Conservation (phyloP, 23 tunicate genomes). For the Halocynthia aurantium region DNA sequence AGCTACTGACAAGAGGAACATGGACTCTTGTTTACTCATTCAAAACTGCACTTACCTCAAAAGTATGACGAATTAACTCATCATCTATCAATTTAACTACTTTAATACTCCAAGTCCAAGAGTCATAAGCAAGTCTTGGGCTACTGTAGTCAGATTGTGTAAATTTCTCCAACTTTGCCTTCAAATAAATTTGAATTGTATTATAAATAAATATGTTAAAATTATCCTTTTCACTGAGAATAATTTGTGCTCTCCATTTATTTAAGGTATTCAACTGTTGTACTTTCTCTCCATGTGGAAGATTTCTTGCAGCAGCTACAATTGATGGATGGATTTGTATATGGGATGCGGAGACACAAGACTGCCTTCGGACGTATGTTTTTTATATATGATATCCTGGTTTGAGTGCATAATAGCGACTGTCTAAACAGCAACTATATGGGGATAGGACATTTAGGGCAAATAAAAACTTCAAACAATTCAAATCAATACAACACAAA, state of each 20-base stretch:
- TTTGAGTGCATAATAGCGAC: too few species aligned
- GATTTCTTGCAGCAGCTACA: conserved; percentile 69
- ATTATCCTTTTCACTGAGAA: too few species aligned
- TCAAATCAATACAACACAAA: too few species aligned
- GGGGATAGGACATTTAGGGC: neutral
- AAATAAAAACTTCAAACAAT: too few species aligned
- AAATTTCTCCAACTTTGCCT: too few species aligned
- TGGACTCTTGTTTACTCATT: conserved; percentile 57
- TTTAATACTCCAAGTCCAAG: too few species aligned
- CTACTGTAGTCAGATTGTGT: too few species aligned
- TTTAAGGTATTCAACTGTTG: conserved; percentile 75
- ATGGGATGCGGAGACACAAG: conserved; percentile 90
- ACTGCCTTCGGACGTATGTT: conserved; percentile 45
- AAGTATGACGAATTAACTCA: conserved; percentile 12
- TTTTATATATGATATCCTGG: neutral
- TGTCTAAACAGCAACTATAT: neutral
- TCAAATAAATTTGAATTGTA: too few species aligned
- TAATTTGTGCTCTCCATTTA: neutral
- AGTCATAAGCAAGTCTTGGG: too few species aligned
- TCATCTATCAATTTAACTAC: too few species aligned
- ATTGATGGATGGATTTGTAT: conserved; percentile 62
- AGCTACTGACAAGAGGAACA: conserved; percentile 47
- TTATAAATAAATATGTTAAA: too few species aligned
- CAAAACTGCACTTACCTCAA: conserved; percentile 31
- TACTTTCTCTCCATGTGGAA: conserved; percentile 76